A percentile compares a stretch with the other conserved stretches of the same genome.
phyloP scores from a whole-genome alignment of 2,113 vertebrate genomes.

The Pomatorhinus ruficollis region DNA sequence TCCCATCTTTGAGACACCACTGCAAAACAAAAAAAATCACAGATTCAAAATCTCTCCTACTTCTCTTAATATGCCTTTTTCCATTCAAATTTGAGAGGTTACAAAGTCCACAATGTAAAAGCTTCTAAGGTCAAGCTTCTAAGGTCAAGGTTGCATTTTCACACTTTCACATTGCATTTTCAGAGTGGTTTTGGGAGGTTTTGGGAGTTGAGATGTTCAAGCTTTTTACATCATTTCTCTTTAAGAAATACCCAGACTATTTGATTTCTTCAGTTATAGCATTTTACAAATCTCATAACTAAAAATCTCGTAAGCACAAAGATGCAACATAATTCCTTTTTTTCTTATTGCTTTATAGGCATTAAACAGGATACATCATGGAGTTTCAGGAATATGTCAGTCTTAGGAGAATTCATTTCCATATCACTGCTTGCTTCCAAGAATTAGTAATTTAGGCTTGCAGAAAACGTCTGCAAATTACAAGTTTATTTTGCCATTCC shows the following conservation, averaged over 20 bases:
- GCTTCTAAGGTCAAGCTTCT: not conserved
- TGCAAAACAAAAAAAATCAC: not conserved
- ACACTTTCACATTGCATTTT: not conserved
- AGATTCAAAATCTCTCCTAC: not conserved
- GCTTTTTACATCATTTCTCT: not conserved
- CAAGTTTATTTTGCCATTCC: not conserved
- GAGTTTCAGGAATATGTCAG: not conserved
- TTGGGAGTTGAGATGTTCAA: not conserved
- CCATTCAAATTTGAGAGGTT: not conserved
- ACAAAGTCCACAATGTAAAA: not conserved
- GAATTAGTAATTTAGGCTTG: not conserved
- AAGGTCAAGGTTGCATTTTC: not conserved
- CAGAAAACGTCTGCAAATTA: not conserved
- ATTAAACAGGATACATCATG: not conserved
- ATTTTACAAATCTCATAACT: not conserved
- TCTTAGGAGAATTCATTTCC: constrained; percentile 25
- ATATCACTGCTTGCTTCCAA: not conserved
- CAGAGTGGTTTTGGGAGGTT: not conserved
- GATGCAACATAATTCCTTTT: not conserved
- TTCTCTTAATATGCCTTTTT: not conserved
- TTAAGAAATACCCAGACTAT: not conserved
- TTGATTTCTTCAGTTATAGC: not conserved
- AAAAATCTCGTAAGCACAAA: not conserved
- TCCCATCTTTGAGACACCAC: not conserved
- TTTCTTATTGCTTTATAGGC: constrained; percentile 29